phyloP scores from a whole-genome alignment of 2,113 vertebrate genomes.

The Colinus virginianus region DNA sequence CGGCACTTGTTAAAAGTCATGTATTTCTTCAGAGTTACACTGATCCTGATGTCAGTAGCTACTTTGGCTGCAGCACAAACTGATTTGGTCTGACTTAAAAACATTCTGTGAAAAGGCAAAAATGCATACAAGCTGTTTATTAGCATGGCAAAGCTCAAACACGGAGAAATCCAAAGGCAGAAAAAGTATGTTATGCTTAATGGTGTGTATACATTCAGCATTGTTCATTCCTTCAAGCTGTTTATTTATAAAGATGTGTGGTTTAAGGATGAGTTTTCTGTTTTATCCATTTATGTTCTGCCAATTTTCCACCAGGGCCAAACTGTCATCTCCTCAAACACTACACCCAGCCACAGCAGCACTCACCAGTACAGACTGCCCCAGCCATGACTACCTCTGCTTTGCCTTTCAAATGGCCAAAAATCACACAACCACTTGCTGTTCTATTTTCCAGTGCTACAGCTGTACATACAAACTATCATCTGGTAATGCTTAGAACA shows the following conservation, averaged over 20 bases:
- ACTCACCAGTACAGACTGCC: not conserved
- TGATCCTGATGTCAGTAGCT: not conserved
- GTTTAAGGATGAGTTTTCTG: not conserved
- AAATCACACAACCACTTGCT: not conserved
- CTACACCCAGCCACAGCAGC: not conserved
- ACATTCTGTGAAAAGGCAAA: not conserved
- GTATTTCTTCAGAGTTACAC: not conserved
- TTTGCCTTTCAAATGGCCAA: not conserved
- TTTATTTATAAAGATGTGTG: not conserved
- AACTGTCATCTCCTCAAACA: not conserved
- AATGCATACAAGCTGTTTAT: not conserved
- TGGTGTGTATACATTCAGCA: fast-evolving
- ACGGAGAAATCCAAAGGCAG: not conserved
- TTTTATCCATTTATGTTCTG: not conserved
- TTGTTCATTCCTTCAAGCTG: fast-evolving
- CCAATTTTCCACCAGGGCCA: not conserved
- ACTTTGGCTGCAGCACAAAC: not conserved
- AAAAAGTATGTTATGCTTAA: not conserved
- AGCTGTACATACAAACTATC: not conserved
- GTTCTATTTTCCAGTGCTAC: not conserved
- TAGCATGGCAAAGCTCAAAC: not conserved
- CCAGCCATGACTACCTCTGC: not conserved
- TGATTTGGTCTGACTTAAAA: not conserved
- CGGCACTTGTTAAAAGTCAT: not conserved
- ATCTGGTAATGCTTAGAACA: not conserved